A percentile compares a stretch with the other conserved stretches of the same genome.
Conservation (phyloP, 2,888 invertebrate species). For the Tanytarsus gracilentus region DNA sequence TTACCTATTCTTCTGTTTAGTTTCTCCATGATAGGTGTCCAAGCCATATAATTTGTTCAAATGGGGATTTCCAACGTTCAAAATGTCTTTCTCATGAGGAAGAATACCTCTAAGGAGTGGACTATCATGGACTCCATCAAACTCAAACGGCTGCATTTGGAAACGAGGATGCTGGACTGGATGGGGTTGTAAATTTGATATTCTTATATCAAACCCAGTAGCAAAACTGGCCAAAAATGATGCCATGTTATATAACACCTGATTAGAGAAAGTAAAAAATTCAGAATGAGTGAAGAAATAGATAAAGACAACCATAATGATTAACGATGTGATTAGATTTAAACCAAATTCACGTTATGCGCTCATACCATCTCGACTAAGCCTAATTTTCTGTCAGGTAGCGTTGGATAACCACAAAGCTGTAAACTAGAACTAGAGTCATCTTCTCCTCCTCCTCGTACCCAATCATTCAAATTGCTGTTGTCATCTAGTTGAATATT, state of each 20-base stretch:
- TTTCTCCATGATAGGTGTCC: conserved; percentile 85
- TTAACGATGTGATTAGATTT: too few species aligned
- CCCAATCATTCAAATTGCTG: conserved; percentile 10
- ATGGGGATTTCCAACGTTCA: conserved; percentile 26
- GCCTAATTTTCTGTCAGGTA: conserved; percentile 38
- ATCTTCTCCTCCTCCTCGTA: too few species aligned
- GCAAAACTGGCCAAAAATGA: conserved; percentile 84
- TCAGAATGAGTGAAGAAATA: too few species aligned
- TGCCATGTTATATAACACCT: conserved; percentile 83
- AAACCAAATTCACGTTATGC: too few species aligned
- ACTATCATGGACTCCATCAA: conserved; percentile 34
- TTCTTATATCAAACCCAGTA: conserved; percentile 83
- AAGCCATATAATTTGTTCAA: conserved; percentile 51
- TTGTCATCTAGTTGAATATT: neutral
- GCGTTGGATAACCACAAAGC: conserved; percentile 39
- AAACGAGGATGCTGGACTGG: conserved; percentile 60
- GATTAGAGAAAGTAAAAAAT: too few species aligned
- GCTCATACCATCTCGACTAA: conserved; percentile 44
- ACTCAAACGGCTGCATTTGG: conserved; percentile 33
- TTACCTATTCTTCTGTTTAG: conserved; percentile 57
- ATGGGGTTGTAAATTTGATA: conserved; percentile 72
- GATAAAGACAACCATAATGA: too few species aligned
- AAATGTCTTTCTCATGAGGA: conserved; percentile 37
- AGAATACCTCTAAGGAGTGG: conserved; percentile 32
- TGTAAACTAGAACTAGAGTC: neutral